A percentile compares a stretch with the other conserved stretches of the same genome.
phyloP scores from a whole-genome alignment of 1,140 invertebrate species.

The Phortica variegata region DNA sequence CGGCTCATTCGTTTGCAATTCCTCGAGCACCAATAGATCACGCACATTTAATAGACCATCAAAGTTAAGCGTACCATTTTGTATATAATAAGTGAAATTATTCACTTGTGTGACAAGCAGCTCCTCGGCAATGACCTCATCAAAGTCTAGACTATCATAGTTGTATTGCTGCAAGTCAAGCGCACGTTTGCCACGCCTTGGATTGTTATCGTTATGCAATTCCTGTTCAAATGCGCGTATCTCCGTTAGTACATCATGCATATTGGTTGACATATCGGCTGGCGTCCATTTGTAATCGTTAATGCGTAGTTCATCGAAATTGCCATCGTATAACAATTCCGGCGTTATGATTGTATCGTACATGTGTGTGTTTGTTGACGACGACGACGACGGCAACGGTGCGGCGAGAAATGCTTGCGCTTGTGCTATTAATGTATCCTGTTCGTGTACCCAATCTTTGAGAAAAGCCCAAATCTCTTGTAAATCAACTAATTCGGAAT shows the following conservation, averaged over 20 bases:
- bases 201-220: neutral
- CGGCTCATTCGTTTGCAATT: neutral
- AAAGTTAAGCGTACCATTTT: conserved; percentile 31
- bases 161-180: conserved; percentile 19
- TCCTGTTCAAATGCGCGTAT: conserved; percentile 24
- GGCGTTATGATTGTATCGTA: conserved; percentile 22
- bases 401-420: conserved; percentile 12
- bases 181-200: conserved; percentile 22
- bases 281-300: conserved; percentile 35
- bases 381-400: conserved; percentile 2
- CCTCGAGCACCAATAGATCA: conserved; percentile 22
- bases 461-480: conserved; percentile 49
- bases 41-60: conserved; percentile 32
- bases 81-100: conserved; percentile 31
- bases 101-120: conserved; percentile 34
- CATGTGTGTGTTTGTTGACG: neutral
- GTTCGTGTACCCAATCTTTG: conserved; percentile 33
- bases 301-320: conserved; percentile 26
- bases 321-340: conserved; percentile 24
- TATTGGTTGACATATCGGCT: conserved; percentile 21
- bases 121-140: conserved; percentile 23
- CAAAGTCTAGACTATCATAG: conserved; percentile 34
- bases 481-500: conserved; percentile 43
- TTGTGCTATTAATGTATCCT: conserved; percentile 30
- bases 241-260: conserved; percentile 26